Conservation (phyloP, 2,113 vertebrate genomes). For the Vidua macroura region DNA sequence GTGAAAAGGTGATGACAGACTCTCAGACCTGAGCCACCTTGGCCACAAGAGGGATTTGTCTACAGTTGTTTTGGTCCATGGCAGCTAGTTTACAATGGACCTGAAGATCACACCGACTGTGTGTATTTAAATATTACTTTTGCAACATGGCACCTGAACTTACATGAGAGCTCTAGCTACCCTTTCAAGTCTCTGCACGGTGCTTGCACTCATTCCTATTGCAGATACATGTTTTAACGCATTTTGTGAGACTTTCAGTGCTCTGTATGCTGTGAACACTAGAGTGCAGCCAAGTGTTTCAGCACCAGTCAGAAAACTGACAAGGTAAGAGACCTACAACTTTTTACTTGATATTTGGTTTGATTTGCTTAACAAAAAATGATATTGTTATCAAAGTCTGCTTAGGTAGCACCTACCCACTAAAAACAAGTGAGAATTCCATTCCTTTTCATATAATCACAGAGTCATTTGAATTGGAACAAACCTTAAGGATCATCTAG, state of each 20-base stretch:
- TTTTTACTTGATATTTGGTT: no score
- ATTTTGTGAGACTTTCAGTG: background rate
- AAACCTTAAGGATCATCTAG: background rate
- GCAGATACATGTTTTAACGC: background rate
- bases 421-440: background rate
- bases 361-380: background rate
- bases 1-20: background rate
- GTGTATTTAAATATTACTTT: background rate
- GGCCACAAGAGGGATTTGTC: background rate
- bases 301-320: background rate
- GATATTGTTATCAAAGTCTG: background rate
- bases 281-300: conserved; percentile 48
- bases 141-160: background rate
- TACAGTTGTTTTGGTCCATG: rapidly evolving
- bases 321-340: background rate
- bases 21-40: background rate
- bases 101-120: background rate
- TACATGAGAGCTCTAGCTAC: background rate
- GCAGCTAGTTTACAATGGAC: background rate
- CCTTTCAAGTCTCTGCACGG: background rate
- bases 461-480: background rate
- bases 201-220: background rate
- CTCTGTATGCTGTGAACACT: background rate
- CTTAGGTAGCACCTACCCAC: background rate
- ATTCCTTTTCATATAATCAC: background rate